phyloP scores from a whole-genome alignment of 2,888 invertebrate species.

The Syritta pipiens region DNA sequence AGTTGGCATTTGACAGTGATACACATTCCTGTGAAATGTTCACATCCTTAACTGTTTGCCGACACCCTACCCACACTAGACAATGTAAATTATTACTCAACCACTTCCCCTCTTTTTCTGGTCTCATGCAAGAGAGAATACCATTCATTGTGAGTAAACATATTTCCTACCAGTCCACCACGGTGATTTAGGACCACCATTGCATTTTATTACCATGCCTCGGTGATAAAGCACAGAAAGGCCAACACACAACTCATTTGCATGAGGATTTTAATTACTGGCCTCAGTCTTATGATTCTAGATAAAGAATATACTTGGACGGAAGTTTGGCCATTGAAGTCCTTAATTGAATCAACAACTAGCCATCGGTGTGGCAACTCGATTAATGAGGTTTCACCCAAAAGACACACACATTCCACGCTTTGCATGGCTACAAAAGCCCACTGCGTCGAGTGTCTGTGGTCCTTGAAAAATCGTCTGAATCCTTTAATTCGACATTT shows the following conservation, averaged over 20 bases:
- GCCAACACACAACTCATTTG: constrained; percentile 14
- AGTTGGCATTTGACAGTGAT: no score
- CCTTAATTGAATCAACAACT: not conserved
- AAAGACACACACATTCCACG: not conserved
- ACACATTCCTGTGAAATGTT: no score
- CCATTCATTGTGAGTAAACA: not conserved
- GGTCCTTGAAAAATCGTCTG: not conserved
- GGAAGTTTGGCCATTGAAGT: no score
- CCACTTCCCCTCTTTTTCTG: not conserved
- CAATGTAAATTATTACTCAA: constrained; percentile 2
- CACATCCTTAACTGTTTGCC: no score
- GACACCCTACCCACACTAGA: no score
- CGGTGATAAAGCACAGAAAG: not conserved
- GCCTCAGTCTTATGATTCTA: no score
- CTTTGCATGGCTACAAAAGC: not conserved
- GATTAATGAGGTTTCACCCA: not conserved
- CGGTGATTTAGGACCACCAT: constrained; percentile 15
- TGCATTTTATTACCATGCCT: constrained; percentile 25
- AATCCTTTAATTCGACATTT: not conserved
- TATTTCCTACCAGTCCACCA: not conserved
- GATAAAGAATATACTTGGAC: no score
- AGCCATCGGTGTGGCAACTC: not conserved
- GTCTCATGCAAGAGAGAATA: not conserved
- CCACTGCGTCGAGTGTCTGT: not conserved
- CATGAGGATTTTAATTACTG: constrained; percentile 15